phyloP scores from a whole-genome alignment of 1,140 invertebrate genomes.

The Cotesia chilonis region DNA sequence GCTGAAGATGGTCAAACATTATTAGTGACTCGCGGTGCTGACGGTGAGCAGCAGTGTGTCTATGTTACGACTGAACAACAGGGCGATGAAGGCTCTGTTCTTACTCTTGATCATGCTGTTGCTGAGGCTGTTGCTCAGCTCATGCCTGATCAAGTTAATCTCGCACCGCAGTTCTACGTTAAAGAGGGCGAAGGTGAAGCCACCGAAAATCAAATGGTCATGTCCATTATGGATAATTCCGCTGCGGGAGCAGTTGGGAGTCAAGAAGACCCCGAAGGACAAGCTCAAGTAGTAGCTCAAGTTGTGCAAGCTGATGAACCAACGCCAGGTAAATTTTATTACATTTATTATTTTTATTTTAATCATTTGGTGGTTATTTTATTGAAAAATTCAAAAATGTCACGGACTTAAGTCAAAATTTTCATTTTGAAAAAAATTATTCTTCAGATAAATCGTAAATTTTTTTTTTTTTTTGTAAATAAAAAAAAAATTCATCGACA shows the following conservation, averaged over 20 bases:
- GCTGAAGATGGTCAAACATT: conserved; percentile 80
- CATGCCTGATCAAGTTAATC: conserved; percentile 62
- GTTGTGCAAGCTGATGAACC: conserved; percentile 82
- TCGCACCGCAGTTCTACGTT: conserved; percentile 66
- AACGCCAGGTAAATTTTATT: conserved; percentile 72
- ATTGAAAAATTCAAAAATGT: too few species aligned
- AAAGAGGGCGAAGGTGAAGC: conserved; percentile 63
- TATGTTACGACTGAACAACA: conserved; percentile 74
- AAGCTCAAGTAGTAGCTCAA: conserved; percentile 80
- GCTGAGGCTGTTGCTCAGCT: conserved; percentile 68
- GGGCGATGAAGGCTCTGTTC: conserved; percentile 70
- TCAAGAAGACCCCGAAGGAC: conserved; percentile 64
- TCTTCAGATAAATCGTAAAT: too few species aligned
- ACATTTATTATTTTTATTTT: conserved; percentile 2
- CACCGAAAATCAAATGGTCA: conserved; percentile 62
- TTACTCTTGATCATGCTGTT: conserved; percentile 71
- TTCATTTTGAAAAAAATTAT: too few species aligned
- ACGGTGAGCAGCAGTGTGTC: conserved; percentile 76
- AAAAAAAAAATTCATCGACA: too few species aligned
- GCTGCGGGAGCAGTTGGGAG: conserved; percentile 44
- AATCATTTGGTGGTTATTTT: neutral
- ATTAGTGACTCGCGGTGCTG: conserved; percentile 73
- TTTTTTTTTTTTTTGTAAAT: too few species aligned
- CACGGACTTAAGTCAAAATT: too few species aligned
- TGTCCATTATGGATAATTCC: conserved; percentile 62